A percentile compares a stretch with the other conserved stretches of the same genome.
Evolutionary conservation across 35 echinoderm and acorn worm genomes (phyloP).

Genomic region (Nesometra sesokonis): DNA sequence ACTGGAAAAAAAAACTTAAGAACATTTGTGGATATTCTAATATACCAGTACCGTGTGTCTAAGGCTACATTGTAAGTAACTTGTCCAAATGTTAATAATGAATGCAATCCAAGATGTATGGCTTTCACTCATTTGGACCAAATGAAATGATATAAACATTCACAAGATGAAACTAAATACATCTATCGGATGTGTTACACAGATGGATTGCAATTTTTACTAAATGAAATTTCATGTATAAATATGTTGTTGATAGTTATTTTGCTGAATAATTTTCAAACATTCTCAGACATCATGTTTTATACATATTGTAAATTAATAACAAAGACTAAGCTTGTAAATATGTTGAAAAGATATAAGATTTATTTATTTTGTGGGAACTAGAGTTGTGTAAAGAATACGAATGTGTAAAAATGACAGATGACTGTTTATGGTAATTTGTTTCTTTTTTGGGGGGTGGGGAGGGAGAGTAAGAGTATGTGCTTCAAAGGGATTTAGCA

Average conservation of each 20-base stretch:
- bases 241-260: not conserved
- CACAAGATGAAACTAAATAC: not conserved
- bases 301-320: not conserved
- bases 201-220: not conserved
- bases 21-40: no score
- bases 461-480: no score
- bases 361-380: constrained; percentile 1
- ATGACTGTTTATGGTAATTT: no score
- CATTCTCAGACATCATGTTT: not conserved
- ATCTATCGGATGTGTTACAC: not conserved
- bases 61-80: no score
- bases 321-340: not conserved
- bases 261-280: not conserved
- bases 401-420: not conserved
- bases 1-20: no score
- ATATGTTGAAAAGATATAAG: not conserved
- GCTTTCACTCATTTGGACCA: no score
- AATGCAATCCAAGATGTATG: no score
- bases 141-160: not conserved
- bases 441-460: no score
- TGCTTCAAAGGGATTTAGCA: no score
- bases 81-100: no score
- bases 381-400: not conserved
- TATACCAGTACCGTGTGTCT: no score
- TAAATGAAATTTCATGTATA: not conserved